Conservation (phyloP, 2,888 invertebrate genomes). For the Caenorhabditis sp. region DNA sequence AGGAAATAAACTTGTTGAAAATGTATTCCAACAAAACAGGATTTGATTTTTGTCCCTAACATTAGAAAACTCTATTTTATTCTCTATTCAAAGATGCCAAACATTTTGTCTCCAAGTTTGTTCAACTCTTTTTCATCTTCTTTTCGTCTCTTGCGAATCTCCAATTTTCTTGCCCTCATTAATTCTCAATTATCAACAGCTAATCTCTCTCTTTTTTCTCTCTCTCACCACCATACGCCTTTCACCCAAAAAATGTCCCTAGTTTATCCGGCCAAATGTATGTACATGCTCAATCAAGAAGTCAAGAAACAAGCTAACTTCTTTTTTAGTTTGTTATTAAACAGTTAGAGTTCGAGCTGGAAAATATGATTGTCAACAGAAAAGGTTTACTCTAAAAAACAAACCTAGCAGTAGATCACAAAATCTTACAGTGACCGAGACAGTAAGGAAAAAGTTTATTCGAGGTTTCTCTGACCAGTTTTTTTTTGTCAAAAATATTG, state of each 20-base stretch:
- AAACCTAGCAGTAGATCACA: too few relatives aligned
- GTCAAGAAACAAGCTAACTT: not conserved
- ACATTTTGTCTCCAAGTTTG: not conserved
- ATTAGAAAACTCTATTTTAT: not conserved
- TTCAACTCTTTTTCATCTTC: not conserved
- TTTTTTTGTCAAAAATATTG: too few relatives aligned
- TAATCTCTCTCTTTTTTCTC: conserved; percentile 4
- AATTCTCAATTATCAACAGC: conserved; percentile 9
- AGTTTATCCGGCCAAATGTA: not conserved
- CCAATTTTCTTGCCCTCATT: conserved; percentile 10
- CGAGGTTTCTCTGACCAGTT: too few relatives aligned
- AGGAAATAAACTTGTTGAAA: too few relatives aligned
- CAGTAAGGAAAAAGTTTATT: too few relatives aligned
- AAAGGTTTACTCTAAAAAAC: too few relatives aligned
- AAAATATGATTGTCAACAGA: too few relatives aligned
- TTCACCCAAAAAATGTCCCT: not conserved
- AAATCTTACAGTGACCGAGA: too few relatives aligned
- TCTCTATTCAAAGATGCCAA: not conserved
- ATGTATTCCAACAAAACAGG: too few relatives aligned
- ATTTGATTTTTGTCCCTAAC: not conserved
- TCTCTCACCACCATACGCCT: not conserved
- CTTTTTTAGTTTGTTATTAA: not conserved
- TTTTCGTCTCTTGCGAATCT: not conserved
- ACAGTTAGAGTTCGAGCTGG: not conserved
- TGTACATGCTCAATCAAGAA: conserved; percentile 8